These are phyloP conservation scores for Podarcis muralis DNA, from an alignment of 2,113 vertebrate genomes.

Conservation along the genomic window DNA sequence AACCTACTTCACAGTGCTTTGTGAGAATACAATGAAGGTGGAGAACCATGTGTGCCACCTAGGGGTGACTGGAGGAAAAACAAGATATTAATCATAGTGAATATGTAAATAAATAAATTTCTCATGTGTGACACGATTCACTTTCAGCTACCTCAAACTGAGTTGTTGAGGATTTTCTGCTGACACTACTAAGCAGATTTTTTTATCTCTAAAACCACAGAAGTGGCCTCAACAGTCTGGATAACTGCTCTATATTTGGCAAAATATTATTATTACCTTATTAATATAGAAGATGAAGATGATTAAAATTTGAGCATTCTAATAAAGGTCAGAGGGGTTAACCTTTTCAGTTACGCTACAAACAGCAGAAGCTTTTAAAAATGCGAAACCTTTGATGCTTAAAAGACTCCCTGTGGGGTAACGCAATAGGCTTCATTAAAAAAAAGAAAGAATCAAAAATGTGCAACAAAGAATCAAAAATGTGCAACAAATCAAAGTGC, in stretches of 20 bases:
- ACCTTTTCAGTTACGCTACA: background rate
- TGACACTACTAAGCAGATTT: background rate
- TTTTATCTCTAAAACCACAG: background rate
- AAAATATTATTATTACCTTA: background rate
- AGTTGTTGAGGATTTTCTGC: background rate
- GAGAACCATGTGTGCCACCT: too few species aligned
- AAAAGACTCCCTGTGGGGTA: background rate
- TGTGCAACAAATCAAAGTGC: background rate
- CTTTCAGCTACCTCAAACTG: background rate
- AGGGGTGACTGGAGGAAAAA: too few species aligned
- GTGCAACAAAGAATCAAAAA: background rate
- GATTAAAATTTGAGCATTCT: constrained; percentile 2
- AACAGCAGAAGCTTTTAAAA: constrained; percentile 30
- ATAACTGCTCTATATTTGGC: background rate
- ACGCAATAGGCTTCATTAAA: background rate
- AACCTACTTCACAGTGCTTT: too few species aligned
- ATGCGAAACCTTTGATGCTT: background rate
- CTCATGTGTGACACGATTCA: background rate
- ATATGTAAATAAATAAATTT: background rate
- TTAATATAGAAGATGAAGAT: background rate
- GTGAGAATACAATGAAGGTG: too few species aligned
- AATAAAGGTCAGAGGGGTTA: constrained; percentile 6
- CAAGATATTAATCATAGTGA: background rate
- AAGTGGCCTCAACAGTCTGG: background rate
- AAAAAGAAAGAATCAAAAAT: background rate